Evolutionary conservation across 2,797 vertebrate genomes (phyloP), one percentile per base, ranked within the genome.

Genomic region (Caiman crocodilus): DNA sequence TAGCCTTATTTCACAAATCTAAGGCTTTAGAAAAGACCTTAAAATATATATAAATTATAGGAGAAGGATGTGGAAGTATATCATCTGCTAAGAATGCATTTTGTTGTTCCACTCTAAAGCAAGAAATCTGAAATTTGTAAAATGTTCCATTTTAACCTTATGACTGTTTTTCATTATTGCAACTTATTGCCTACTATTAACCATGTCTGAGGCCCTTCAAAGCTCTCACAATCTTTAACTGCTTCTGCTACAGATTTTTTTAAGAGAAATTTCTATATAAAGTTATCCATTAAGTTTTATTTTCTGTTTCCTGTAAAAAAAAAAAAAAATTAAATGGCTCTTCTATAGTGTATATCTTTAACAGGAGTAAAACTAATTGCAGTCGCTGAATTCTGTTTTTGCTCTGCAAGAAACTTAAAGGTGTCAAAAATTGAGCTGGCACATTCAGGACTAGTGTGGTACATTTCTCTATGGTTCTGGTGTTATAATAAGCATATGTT

Each of bases 151-250:
- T 76, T 93, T 84, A 84, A 78, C 28, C 65, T 80, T 82, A 92
- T 93, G 93, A n/a, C 58, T 96, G 74, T 5, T 97, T 96, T 96
- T 95, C 79, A 90, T 95, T 95, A 92, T 87, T 95, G 91, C 92
- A 84, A 59, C 30, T 89, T 94, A 88, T 82, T 94, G 64, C 63
- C 61, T 73, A 57, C 35, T 67, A 65, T 89, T 88, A 87, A 42
- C 58, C 90, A 21, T 79, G 85, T 93, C 77, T 57, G 83, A 95
- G 94, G 79, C 13, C n/a, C 76, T 92, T 92, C 0, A 1, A 94
- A 96, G 77, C 11, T 61, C 20, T 14, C 73, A 32, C 64, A 80
- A 61, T 92, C 64, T 58, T 89, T 94, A 84, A 82, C 55, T 90
- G 9, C 20, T 88, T 96, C 85, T 95, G 67, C 89, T 92, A 73